Conservation (phyloP, 64 coral and sea anemone genomes). For the Montipora cactus region DNA sequence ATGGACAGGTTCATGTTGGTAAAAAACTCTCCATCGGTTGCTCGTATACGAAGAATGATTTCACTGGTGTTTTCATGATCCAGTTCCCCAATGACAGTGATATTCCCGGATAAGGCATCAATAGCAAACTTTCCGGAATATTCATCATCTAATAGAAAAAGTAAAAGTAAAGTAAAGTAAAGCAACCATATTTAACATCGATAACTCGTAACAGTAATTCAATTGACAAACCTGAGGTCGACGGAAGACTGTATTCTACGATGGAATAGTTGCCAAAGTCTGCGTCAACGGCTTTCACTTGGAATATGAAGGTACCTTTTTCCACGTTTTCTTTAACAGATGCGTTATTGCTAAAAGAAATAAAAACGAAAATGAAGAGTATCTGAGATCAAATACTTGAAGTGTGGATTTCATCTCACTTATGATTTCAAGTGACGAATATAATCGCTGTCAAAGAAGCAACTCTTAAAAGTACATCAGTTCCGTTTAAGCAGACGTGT, state of each 20-base stretch:
- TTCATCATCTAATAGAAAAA: not conserved
- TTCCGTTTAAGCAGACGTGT: no score
- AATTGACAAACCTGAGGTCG: no score
- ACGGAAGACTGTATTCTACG: not conserved
- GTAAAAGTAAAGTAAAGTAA: no score
- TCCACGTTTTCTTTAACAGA: constrained; percentile 7
- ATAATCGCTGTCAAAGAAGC: no score
- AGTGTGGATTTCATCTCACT: no score
- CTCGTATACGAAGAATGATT: not conserved
- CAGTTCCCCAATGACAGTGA: constrained; percentile 5
- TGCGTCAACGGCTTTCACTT: constrained; percentile 29
- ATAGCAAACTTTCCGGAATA: not conserved
- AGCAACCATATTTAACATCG: no score
- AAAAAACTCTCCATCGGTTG: constrained; percentile 35
- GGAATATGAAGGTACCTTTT: constrained; percentile 12
- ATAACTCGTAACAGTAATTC: no score
- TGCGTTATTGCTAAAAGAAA: not conserved
- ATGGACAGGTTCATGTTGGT: not conserved
- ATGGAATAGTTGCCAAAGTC: constrained; percentile 24
- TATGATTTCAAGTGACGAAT: no score
- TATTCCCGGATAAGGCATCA: constrained; percentile 22
- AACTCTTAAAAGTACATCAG: no score
- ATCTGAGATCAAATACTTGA: no score
- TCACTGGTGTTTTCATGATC: not conserved
- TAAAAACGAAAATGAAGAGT: no score